Evolutionary conservation across 2,797 vertebrate species (phyloP), one percentile per base, ranked within the genome.

Genomic region (Xiphophorus birchmanni): DNA sequence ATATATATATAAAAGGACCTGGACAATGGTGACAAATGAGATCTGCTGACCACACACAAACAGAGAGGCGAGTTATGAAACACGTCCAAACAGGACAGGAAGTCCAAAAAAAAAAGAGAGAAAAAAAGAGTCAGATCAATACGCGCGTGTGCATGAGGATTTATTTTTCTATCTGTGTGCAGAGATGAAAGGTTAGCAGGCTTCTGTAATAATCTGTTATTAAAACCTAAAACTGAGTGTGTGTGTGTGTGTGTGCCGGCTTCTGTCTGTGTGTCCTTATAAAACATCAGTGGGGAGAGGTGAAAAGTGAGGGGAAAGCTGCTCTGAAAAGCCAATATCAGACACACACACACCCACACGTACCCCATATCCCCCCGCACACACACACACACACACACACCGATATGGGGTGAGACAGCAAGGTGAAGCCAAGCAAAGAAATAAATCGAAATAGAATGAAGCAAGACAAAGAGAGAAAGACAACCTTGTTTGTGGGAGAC

Each of bases 191-290:
- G 91, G 90, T 90, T 90, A 90, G 87, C 42, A 13, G 58, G 83
- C 15, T 17, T 77, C 82, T 85, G 86, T 88, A 94, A 92, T 93
- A 90, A 92, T 84, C 83, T 81, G 84, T 90, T 93, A 93, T 89
- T 88, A 90, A 90, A 93, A 86, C 86, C 71, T 60, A 69, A 80
- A 78, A 26, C 26, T 26, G 35, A 37, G 79, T 81, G 67, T 81
- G 83, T 8, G 35, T 32, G 79, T 82, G 60, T 78, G 82, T 79
- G 80, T 23, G 69, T 37, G 45, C 9, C 4, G 26, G 60, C 79
- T 52, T 72, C 44, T 32, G 80, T 73, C 29, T 56, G 82, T 80
- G 81, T 79, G 84, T 40, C 80, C 60, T 40, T 83, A 86, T 87
- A 78, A 88, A 89, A 84, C 87, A 93, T 92, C 86, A 89, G 81